Base-by-base conservation (phyloP, 2,113 vertebrate species). In the Lagopus leucura region DNA sequence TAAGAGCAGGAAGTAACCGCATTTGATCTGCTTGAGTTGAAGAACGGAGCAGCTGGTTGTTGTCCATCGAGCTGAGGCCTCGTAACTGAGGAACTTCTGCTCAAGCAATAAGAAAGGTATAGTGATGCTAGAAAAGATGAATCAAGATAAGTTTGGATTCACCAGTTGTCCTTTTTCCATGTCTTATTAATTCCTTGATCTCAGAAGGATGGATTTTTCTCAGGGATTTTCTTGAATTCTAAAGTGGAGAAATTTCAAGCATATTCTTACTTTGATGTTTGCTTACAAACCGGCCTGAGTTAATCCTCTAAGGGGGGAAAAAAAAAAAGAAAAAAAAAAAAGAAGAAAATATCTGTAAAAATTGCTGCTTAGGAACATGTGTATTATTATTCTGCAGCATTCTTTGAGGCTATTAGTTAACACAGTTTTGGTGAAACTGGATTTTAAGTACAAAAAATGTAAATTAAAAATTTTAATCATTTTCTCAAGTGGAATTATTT, bases 11-110 rank as follows among this genome's bases (percentile, higher is more conserved):
- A 78, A 36, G 63, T 84, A 71, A 34, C 47, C 40, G 4, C 38
- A 7, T 0, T 0, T 45, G 21, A 15, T 50, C 24, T 88, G 18
- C 22, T 69, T 9, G 27, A 34, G n/a, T 5, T 72, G 28, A 52
- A 15, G 50, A 64, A 28, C 1, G 2, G 47, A 81, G 18, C 32
- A 78, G 24, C 34, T 43, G 42, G 42, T 50, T 40, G 78, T 43
- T 60, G 11, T 60, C 5, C 3, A 5, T 50, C 21, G 13, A 55
- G 43, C 21, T 36, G 1, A 24, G 60, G 27, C 32, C 57, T 10
- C 16, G 20, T 30, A 47, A 24, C 21, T 58, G 71, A 75, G 28
- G 10, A 8, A 19, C 38, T 85, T 5, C 32, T 43, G 20, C 34
- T 85, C 10, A n/a, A 77, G 18, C 42, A 50, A 2, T 4, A 10